Conservation (phyloP, 2,113 vertebrate species). For the Ceyx melanurus region DNA sequence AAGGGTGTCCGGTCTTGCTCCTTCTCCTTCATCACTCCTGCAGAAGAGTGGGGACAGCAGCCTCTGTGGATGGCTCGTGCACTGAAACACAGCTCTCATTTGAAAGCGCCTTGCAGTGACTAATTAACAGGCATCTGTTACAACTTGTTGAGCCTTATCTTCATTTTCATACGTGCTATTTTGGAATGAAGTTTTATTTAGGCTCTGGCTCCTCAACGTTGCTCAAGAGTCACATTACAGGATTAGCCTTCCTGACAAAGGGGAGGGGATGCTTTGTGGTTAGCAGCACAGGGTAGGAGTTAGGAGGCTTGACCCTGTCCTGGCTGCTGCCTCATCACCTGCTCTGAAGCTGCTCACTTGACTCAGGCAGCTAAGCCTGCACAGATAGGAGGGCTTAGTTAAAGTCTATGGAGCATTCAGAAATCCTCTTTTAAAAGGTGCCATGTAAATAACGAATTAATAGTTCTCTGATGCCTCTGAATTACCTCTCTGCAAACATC, state of each 20-base stretch:
- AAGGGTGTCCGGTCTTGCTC: background rate
- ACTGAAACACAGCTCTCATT: background rate
- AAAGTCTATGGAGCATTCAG: background rate
- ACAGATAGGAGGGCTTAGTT: background rate
- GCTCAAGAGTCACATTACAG: slow-evolving; percentile 67
- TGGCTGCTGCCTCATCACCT: background rate
- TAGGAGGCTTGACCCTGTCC: slow-evolving; percentile 1
- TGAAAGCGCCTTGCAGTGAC: slow-evolving; percentile 41
- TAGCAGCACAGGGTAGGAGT: background rate
- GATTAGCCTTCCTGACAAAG: slow-evolving; percentile 53
- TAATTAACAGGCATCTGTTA: slow-evolving; percentile 70
- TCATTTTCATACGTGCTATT: slow-evolving; percentile 59
- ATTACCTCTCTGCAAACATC: background rate
- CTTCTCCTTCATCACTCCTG: background rate
- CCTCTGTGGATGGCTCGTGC: background rate
- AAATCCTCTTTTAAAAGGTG: background rate
- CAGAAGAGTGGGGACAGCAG: slow-evolving; percentile 19
- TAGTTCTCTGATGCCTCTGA: background rate
- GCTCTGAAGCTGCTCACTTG: background rate
- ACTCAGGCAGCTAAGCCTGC: background rate
- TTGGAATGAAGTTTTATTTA: slow-evolving; percentile 69
- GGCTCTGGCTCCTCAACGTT: slow-evolving; percentile 22
- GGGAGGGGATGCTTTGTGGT: slow-evolving; percentile 54
- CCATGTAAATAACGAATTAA: background rate
- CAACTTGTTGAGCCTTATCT: slow-evolving; percentile 71